Evolutionary conservation across 2,113 vertebrate genomes (phyloP).

Genomic region (Cyanocitta stelleri): DNA sequence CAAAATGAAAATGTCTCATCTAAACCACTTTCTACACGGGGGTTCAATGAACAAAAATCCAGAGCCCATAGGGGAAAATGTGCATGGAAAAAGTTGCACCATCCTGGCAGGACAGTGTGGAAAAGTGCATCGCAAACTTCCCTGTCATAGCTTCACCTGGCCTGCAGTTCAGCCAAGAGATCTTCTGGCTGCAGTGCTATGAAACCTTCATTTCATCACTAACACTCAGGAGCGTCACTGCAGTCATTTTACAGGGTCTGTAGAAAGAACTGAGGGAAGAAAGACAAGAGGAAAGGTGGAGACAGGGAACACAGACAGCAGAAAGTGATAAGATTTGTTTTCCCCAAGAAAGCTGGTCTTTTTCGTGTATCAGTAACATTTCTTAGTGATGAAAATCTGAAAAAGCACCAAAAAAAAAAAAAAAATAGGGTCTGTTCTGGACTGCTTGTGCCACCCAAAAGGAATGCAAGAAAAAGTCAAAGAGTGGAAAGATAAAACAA

Average conservation of each 20-base stretch:
- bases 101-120: neutral
- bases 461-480: neutral
- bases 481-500: neutral
- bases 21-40: neutral
- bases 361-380: neutral
- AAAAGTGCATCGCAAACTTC: neutral
- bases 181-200: accelerated
- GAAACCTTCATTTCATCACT: neutral
- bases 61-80: neutral
- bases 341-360: neutral
- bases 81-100: neutral
- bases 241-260: neutral
- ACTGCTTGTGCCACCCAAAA: neutral
- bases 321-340: neutral
- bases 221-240: neutral
- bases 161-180: neutral
- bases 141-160: neutral
- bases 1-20: neutral
- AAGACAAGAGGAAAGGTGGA: neutral
- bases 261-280: neutral
- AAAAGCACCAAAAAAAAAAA: neutral
- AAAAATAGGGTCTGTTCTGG: neutral
- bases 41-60: neutral
- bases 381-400: neutral
- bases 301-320: neutral